phyloP scores from a whole-genome alignment of 2,797 vertebrate species.

The Sciurus vulgaris region DNA sequence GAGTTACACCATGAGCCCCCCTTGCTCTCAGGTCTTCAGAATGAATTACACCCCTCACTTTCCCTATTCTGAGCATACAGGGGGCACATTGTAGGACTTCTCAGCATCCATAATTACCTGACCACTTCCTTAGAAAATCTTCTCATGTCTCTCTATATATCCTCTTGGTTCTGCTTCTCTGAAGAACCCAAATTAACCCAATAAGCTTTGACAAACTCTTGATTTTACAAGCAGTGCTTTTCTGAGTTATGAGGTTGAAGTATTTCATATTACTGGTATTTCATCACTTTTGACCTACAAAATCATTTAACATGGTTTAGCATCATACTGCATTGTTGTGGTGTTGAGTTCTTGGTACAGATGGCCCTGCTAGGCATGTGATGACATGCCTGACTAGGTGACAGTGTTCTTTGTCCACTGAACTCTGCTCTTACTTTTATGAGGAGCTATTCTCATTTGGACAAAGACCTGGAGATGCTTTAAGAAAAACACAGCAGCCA shows the following conservation, averaged over 20 bases:
- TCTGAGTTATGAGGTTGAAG: not conserved
- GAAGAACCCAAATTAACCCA: not conserved
- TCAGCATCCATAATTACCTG: not conserved
- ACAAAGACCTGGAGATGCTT: not conserved
- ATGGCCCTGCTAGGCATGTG: not conserved
- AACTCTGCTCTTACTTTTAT: not conserved
- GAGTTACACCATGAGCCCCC: too few relatives aligned
- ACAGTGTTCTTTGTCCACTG: not conserved
- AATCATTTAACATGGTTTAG: not conserved
- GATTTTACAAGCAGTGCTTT: not conserved
- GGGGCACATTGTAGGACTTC: not conserved
- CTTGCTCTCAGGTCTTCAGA: not conserved
- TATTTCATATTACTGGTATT: not conserved
- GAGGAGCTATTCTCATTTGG: not conserved
- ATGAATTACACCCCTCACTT: not conserved
- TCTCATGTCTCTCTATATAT: not conserved
- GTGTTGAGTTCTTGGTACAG: not conserved
- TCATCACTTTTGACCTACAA: not conserved
- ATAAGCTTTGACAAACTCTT: not conserved
- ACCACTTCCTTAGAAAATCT: not conserved
- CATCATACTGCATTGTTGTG: not conserved
- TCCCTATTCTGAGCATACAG: not conserved
- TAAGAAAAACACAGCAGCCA: not conserved
- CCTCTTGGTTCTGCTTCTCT: not conserved
- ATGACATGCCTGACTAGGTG: not conserved